Conservation (phyloP, 2,797 vertebrate species). For the Hephaestus fuliginosus region DNA sequence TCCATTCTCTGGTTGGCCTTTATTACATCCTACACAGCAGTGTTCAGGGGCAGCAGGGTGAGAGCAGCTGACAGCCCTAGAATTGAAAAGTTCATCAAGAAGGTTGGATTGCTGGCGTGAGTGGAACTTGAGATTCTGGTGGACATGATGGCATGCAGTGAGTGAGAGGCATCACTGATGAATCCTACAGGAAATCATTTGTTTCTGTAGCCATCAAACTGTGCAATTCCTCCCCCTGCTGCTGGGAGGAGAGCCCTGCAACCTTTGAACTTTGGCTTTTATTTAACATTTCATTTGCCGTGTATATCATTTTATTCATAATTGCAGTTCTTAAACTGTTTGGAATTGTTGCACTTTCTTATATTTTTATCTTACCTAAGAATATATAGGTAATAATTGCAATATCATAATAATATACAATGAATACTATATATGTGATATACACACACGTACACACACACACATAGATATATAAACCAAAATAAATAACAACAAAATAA, state of each 20-base stretch:
- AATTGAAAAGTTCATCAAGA: constrained; percentile 29
- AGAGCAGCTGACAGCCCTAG: not conserved
- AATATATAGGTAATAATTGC: not conserved
- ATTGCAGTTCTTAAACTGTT: not conserved
- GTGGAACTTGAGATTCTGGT: constrained; percentile 2
- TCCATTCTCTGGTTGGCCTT: constrained; percentile 7
- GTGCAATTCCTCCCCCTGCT: constrained; percentile 14
- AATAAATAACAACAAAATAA: not conserved
- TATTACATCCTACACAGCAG: constrained; percentile 25
- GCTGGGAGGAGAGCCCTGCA: not conserved
- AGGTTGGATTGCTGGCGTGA: not conserved
- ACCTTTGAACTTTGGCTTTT: constrained; percentile 13
- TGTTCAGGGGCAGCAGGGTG: constrained; percentile 3
- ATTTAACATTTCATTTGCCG: not conserved
- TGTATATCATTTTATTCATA: not conserved
- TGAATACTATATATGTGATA: no score
- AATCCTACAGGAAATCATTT: not conserved
- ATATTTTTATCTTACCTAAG: not conserved
- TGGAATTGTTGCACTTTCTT: not conserved
- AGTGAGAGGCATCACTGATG: not conserved
- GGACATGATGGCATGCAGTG: not conserved
- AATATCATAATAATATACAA: not conserved
- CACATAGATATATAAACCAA: not conserved
- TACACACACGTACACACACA: no score
- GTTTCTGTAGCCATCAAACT: not conserved